Percentiles rank a stretch among this genome's conserved stretches.
These are phyloP conservation scores for Ferrisia virgata DNA, from an alignment of 2,888 invertebrate species.

Conservation along the genomic window DNA sequence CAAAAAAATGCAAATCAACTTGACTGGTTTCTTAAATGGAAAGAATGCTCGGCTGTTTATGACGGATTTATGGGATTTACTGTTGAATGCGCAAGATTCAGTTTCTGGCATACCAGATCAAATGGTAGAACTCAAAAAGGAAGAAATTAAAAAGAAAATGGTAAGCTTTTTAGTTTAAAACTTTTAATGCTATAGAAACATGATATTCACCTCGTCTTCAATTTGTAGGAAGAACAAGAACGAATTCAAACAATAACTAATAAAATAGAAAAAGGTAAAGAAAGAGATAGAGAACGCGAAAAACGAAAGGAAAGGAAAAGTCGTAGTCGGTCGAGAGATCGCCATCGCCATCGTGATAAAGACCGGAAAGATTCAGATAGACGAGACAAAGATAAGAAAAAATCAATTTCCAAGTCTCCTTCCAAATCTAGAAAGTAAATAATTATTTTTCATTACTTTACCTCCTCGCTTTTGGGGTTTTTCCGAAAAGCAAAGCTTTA, in stretches of 20 bases:
- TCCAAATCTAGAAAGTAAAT: slow-evolving; percentile 32
- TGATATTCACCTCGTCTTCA: too few relatives aligned
- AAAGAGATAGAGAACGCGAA: slow-evolving; percentile 51
- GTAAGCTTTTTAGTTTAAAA: slow-evolving; percentile 60
- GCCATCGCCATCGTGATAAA: slow-evolving; percentile 50
- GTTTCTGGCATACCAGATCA: slow-evolving; percentile 93
- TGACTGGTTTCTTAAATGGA: slow-evolving; percentile 98
- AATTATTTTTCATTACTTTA: too few relatives aligned
- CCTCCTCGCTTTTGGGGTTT: too few relatives aligned
- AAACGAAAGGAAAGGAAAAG: slow-evolving; percentile 54
- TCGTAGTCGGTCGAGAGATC: slow-evolving; percentile 49
- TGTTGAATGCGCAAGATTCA: slow-evolving; percentile 92
- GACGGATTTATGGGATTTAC: slow-evolving; percentile 93
- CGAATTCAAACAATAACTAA: slow-evolving; percentile 59
- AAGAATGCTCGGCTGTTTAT: slow-evolving; percentile 96
- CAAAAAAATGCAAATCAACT: slow-evolving; percentile 98
- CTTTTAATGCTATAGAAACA: too few relatives aligned
- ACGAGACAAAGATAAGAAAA: slow-evolving; percentile 52
- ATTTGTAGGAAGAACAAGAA: slow-evolving; percentile 69
- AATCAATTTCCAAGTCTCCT: slow-evolving; percentile 43
- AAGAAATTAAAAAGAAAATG: slow-evolving; percentile 87
- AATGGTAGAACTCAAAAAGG: slow-evolving; percentile 93
- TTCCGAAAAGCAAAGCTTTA: too few relatives aligned
- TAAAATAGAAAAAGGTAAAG: slow-evolving; percentile 51
- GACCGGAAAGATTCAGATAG: slow-evolving; percentile 53